Conservation (phyloP, 2,888 invertebrate species). For the Glaucopsyche alexis region DNA sequence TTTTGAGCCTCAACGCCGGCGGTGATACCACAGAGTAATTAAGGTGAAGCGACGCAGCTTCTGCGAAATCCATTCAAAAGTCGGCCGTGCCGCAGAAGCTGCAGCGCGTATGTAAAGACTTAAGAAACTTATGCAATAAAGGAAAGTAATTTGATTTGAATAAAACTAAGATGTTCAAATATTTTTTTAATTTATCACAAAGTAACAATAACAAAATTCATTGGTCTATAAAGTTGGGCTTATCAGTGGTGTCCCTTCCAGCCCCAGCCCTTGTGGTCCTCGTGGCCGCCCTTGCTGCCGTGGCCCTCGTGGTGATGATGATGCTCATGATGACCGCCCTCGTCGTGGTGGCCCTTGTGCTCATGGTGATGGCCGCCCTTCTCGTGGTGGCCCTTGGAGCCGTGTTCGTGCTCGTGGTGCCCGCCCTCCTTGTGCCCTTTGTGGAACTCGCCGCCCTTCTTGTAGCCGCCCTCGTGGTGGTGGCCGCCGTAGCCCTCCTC, state of each 20-base stretch:
- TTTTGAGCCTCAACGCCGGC: too few relatives aligned
- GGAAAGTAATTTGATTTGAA: background rate
- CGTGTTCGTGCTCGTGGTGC: constrained; percentile 87
- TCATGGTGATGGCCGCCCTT: constrained; percentile 89
- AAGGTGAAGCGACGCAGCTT: too few relatives aligned
- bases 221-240: constrained; percentile 24
- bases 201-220: constrained; percentile 41
- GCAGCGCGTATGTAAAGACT: too few relatives aligned
- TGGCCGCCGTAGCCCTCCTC: constrained; percentile 89
- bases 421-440: constrained; percentile 88
- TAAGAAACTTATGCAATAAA: too few relatives aligned
- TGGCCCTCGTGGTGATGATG: constrained; percentile 85
- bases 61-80: too few relatives aligned
- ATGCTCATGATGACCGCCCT: constrained; percentile 87
- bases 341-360: constrained; percentile 87
- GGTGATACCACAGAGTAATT: too few relatives aligned
- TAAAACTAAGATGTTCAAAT: constrained; percentile 16
- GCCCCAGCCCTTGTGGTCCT: constrained; percentile 89
- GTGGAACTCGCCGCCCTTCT: constrained; percentile 89
- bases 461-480: constrained; percentile 87
- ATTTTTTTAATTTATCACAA: constrained; percentile 40
- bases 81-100: too few relatives aligned
- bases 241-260: constrained; percentile 73
- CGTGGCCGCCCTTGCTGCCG: constrained; percentile 88
- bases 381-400: constrained; percentile 88